Evolutionary conservation across 2,888 invertebrate species (phyloP).

Genomic region (Aphidoletes aphidimyza): DNA sequence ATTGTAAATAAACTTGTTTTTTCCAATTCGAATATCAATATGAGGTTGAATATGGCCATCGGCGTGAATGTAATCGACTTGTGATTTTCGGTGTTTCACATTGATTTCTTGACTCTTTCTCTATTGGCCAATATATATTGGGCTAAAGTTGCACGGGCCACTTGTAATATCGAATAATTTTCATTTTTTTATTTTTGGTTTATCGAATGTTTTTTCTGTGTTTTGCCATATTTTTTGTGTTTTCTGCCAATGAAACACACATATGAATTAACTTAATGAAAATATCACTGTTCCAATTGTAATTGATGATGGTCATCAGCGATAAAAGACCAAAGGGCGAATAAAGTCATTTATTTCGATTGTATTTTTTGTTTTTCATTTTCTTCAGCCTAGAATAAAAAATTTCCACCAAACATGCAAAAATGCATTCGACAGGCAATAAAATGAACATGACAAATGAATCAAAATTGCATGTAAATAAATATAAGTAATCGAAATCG

Average conservation of each 20-base stretch:
- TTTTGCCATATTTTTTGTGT: too few relatives aligned
- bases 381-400: neutral
- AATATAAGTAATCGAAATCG: neutral
- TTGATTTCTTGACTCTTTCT: neutral
- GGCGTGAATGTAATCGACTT: constrained; percentile 28
- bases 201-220: neutral
- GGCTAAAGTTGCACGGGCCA: neutral
- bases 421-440: constrained; percentile 35
- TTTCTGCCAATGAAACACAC: neutral
- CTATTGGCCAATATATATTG: too few relatives aligned
- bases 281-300: constrained; percentile 49
- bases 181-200: neutral
- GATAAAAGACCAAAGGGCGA: constrained; percentile 48
- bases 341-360: constrained; percentile 44
- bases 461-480: constrained; percentile 25
- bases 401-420: neutral
- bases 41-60: constrained; percentile 14
- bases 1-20: constrained; percentile 16
- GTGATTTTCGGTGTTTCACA: neutral
- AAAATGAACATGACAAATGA: constrained; percentile 35
- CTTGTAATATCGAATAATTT: neutral
- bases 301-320: constrained; percentile 45
- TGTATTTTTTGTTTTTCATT: neutral
- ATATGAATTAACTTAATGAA: constrained; percentile 24
- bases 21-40: constrained; percentile 1